Evolutionary conservation across 2,113 vertebrate species (phyloP).

Genomic region (Lutjanus erythropterus): DNA sequence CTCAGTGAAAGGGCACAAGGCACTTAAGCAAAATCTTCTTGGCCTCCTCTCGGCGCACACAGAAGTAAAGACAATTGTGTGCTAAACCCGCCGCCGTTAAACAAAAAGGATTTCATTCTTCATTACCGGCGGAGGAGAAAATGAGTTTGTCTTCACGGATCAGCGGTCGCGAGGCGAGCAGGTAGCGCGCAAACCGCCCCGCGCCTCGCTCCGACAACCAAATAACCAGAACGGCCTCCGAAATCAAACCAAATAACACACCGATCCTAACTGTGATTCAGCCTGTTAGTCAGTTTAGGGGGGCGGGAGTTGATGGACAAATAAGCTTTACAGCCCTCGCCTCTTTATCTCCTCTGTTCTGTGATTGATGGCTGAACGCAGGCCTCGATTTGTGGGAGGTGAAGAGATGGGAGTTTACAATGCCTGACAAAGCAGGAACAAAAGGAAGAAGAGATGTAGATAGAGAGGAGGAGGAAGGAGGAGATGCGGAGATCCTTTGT

Average conservation of each 20-base stretch:
- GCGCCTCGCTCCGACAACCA: constrained; percentile 46
- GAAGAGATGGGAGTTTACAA: constrained; percentile 60
- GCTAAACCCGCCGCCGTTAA: constrained; percentile 42
- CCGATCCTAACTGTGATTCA: constrained; percentile 50
- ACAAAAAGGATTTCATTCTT: constrained; percentile 76
- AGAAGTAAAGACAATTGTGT: constrained; percentile 60
- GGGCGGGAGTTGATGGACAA: constrained; percentile 66
- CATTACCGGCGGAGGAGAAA: constrained; percentile 70
- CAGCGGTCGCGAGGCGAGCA: constrained; percentile 43
- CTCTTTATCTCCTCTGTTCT: constrained; percentile 63
- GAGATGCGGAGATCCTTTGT: constrained; percentile 65
- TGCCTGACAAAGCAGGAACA: constrained; percentile 66
- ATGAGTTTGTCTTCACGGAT: constrained; percentile 76
- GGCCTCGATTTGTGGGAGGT: constrained; percentile 70
- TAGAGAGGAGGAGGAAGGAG: constrained; percentile 43
- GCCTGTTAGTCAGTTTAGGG: constrained; percentile 50
- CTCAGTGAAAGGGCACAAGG: constrained; percentile 46
- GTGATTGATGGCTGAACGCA: constrained; percentile 76
- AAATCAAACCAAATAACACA: constrained; percentile 37
- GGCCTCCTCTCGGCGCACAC: constrained; percentile 53
- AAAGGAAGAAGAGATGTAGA: constrained; percentile 49
- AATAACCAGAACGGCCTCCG: constrained; percentile 29
- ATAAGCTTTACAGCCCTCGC: constrained; percentile 53
- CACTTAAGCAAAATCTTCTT: constrained; percentile 64
- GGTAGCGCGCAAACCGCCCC: constrained; percentile 23